phyloP scores from a whole-genome alignment of 1,140 invertebrate genomes.

The Danaus melanippus region DNA sequence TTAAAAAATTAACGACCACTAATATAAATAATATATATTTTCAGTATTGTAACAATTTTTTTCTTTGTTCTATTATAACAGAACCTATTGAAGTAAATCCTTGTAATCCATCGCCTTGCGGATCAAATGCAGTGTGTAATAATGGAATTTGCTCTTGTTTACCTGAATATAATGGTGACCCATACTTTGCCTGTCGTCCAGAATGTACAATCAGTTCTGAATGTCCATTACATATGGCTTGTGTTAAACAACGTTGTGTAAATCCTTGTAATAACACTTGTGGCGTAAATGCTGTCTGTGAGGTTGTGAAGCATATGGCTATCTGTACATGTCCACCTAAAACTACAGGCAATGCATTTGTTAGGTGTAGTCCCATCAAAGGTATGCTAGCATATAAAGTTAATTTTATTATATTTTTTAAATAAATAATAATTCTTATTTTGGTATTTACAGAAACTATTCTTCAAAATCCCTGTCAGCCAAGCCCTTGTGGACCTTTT shows the following conservation, averaged over 20 bases:
- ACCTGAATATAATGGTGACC: constrained; percentile 81
- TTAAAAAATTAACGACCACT: constrained; percentile 1
- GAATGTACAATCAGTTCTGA: constrained; percentile 83
- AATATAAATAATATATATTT: background rate
- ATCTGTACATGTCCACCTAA: constrained; percentile 80
- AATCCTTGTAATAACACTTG: constrained; percentile 82
- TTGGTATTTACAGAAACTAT: constrained; percentile 48
- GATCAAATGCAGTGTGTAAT: constrained; percentile 83
- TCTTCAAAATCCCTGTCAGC: constrained; percentile 70
- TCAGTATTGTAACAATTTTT: background rate
- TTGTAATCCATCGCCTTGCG: constrained; percentile 76
- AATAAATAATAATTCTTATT: constrained; percentile 2
- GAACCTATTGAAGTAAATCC: constrained; percentile 66
- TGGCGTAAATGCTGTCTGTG: constrained; percentile 80
- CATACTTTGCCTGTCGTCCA: constrained; percentile 77
- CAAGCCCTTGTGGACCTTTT: constrained; percentile 76
- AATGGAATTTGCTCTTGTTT: constrained; percentile 85
- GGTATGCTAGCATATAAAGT: constrained; percentile 43
- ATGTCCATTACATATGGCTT: constrained; percentile 80
- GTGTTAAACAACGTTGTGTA: constrained; percentile 78
- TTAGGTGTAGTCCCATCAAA: constrained; percentile 74
- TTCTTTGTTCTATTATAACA: constrained; percentile 26
- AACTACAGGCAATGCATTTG: constrained; percentile 81
- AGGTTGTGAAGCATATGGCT: constrained; percentile 82
- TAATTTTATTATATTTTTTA: no score